A percentile compares a stretch with the other conserved stretches of the same genome.
Evolutionary conservation across 2,113 vertebrate species (phyloP).

Genomic region (Oncorhynchus masou): DNA sequence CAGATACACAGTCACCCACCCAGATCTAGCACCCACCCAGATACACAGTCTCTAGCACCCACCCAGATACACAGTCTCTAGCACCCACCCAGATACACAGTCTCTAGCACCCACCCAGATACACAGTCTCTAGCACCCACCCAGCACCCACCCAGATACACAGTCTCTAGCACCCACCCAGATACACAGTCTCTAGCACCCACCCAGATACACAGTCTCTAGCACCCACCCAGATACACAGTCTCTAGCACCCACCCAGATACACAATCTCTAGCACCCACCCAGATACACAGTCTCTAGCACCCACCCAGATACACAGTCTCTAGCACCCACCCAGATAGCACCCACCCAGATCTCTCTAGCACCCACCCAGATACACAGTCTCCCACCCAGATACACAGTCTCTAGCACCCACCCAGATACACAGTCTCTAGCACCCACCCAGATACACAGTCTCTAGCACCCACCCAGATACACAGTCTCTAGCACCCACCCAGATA

Average conservation of each 20-base stretch:
- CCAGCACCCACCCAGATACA: too few relatives aligned
- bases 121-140: not conserved
- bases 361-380: not conserved
- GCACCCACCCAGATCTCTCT: too few relatives aligned
- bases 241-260: not conserved
- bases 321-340: not conserved
- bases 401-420: too few relatives aligned
- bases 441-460: too few relatives aligned
- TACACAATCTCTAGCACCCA: too few relatives aligned
- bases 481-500: not conserved
- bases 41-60: not conserved
- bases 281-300: not conserved
- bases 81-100: not conserved
- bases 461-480: not conserved
- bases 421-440: not conserved
- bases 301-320: not conserved
- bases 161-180: too few relatives aligned
- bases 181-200: not conserved
- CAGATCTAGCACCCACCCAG: too few relatives aligned
- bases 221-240: too few relatives aligned
- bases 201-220: not conserved
- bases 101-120: not conserved
- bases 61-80: not conserved
- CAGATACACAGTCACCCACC: too few relatives aligned
- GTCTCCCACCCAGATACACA: not conserved